phyloP scores from a whole-genome alignment of 2,797 vertebrate species.

The Lutjanus campechanus region DNA sequence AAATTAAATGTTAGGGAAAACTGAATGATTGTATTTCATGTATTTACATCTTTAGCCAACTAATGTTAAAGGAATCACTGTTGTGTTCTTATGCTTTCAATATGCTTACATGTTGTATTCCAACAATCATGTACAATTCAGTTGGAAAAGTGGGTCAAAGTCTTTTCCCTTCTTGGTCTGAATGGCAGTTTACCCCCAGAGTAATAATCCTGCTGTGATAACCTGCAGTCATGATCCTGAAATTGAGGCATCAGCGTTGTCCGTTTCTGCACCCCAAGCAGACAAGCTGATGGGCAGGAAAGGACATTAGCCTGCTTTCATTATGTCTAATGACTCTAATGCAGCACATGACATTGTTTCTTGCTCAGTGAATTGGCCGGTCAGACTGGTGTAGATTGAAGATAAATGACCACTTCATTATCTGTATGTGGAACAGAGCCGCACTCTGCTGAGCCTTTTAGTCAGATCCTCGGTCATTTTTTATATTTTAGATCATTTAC shows the following conservation, averaged over 20 bases:
- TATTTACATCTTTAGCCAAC: neutral
- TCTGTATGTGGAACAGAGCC: constrained; percentile 87
- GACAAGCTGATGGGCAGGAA: constrained; percentile 86
- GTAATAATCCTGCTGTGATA: constrained; percentile 86
- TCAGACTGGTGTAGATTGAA: constrained; percentile 87
- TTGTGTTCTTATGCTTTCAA: neutral
- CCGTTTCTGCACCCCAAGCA: constrained; percentile 80
- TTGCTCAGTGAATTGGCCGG: constrained; percentile 89
- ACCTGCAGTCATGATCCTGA: constrained; percentile 87
- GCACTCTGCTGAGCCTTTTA: constrained; percentile 57
- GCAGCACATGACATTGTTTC: constrained; percentile 91
- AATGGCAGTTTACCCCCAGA: constrained; percentile 59
- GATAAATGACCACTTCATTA: constrained; percentile 95
- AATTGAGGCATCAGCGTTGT: constrained; percentile 87
- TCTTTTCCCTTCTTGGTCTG: constrained; percentile 38
- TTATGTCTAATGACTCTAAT: constrained; percentile 96
- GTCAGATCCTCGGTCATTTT: constrained; percentile 20
- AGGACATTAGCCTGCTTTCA: constrained; percentile 96
- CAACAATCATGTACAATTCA: constrained; percentile 18
- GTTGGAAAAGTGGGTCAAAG: constrained; percentile 46
- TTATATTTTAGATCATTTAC: constrained; percentile 33
- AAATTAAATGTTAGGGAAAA: neutral
- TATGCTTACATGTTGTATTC: neutral
- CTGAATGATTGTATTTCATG: neutral
- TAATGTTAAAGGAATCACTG: neutral